Conservation (phyloP, 2,888 invertebrate species). For the Cheilosia grossa region DNA sequence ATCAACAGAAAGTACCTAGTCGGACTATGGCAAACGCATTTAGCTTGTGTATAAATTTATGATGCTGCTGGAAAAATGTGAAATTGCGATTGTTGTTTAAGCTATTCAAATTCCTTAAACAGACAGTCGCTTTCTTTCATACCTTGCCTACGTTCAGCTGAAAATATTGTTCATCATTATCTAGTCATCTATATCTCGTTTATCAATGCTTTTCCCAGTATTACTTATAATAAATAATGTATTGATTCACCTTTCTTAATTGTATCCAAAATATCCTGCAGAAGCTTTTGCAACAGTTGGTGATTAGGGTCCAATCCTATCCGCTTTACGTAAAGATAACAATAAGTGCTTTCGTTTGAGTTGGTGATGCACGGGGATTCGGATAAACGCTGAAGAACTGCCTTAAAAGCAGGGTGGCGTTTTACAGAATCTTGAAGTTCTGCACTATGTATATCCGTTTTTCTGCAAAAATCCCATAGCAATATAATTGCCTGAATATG, state of each 20-base stretch:
- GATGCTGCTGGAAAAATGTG: too few species aligned
- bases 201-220: too few species aligned
- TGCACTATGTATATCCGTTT: not conserved
- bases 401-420: constrained; percentile 45
- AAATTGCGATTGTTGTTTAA: too few species aligned
- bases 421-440: constrained; percentile 30
- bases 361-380: constrained; percentile 80
- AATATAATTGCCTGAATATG: constrained; percentile 76
- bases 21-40: too few species aligned
- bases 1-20: too few species aligned
- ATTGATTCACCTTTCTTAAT: constrained; percentile 77
- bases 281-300: constrained; percentile 80
- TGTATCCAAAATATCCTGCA: constrained; percentile 77
- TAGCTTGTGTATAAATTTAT: too few species aligned
- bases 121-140: too few species aligned
- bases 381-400: constrained; percentile 77
- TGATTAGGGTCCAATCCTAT: constrained; percentile 82
- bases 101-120: too few species aligned
- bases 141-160: too few species aligned
- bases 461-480: constrained; percentile 77
- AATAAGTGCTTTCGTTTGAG: constrained; percentile 82
- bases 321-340: constrained; percentile 84
- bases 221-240: not conserved
- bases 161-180: too few species aligned
- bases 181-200: too few species aligned